Base-by-base conservation (phyloP, 2,888 invertebrate genomes). In the Drosophila maculinotata region DNA sequence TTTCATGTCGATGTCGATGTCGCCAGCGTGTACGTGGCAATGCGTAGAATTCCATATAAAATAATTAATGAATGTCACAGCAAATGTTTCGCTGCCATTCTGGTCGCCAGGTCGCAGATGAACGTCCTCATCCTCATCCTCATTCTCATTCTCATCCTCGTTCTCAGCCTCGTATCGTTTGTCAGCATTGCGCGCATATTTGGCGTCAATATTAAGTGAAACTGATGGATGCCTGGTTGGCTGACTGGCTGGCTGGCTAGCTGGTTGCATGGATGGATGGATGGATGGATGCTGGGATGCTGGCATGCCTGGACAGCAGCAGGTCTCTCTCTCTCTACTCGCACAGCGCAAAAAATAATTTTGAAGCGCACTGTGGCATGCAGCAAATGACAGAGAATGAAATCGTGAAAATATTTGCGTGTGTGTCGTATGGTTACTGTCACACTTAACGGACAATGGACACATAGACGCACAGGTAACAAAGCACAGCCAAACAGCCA, bases 201-300 rank as follows among this genome's bases (percentile, higher is more conserved):
- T 90, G 89, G 89, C 91, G 91, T 91, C 90, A 90, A 89, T 91
- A 90, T 90, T 91, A 91, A 91, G 90, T 90, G 84, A 84, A 87
- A 87, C 90, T 89, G 89, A 90, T 90, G 89, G 89, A 90, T 89
- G 87, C 75, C 73, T 70, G 67, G 53, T 39, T 45, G 48, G 56
- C 42, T 54, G 54, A 30, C 2, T 36, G 31, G 15, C 2, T 25
- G 54, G 88, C 81, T 89, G 89, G 78, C 82, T 88, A 76, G 71
- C 59, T 72, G 79, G 17, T 1, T 87, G 89, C 86, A 84, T 89
- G 83, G 66, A 65, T 66, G 78, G 49, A 41, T 57, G 33, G 39
- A 33, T 41, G 48, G 26, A 8, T 30, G 8, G 25, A n/a, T 42
- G 25, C n/a, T 26, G 31, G 10, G 44, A 26, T 44, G 28, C 0